Percentiles rank a stretch among this genome's conserved stretches.
Conservation (phyloP, 2,888 invertebrate genomes). For the Ctenicera cuprea region DNA sequence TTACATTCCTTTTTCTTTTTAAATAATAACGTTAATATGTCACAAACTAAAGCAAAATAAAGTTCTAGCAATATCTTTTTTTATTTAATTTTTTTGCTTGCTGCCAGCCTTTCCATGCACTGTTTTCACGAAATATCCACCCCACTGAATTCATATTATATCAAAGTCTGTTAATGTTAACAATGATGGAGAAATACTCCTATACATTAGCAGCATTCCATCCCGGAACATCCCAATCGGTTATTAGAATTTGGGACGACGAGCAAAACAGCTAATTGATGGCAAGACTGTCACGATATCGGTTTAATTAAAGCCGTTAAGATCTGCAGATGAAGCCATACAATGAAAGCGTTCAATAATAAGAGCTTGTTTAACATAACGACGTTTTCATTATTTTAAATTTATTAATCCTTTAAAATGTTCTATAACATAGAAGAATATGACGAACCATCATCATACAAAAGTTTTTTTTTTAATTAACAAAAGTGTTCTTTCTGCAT, state of each 20-base stretch:
- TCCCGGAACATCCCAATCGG: not conserved
- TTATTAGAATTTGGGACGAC: not conserved
- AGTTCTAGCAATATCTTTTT: too few species aligned
- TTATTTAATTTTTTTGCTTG: too few species aligned
- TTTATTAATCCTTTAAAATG: slow-evolving; percentile 8
- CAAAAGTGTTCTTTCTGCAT: too few species aligned
- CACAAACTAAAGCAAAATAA: too few species aligned
- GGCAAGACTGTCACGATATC: not conserved
- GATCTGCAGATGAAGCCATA: slow-evolving; percentile 4
- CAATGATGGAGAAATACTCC: too few species aligned
- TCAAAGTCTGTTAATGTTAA: too few species aligned
- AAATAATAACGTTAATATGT: too few species aligned
- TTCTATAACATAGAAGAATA: not conserved
- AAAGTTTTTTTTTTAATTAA: too few species aligned
- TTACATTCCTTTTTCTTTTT: too few species aligned
- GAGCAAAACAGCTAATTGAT: slow-evolving; percentile 19
- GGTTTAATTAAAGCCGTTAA: slow-evolving; percentile 23
- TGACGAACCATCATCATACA: not conserved
- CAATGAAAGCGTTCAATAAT: slow-evolving; percentile 2
- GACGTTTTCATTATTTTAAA: not conserved
- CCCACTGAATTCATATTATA: too few species aligned
- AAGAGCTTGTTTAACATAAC: not conserved
- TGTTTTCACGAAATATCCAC: too few species aligned
- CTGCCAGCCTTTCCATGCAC: too few species aligned
- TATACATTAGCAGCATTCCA: not conserved